Conservation (phyloP, 2,113 vertebrate genomes). For the Nipponia nippon region DNA sequence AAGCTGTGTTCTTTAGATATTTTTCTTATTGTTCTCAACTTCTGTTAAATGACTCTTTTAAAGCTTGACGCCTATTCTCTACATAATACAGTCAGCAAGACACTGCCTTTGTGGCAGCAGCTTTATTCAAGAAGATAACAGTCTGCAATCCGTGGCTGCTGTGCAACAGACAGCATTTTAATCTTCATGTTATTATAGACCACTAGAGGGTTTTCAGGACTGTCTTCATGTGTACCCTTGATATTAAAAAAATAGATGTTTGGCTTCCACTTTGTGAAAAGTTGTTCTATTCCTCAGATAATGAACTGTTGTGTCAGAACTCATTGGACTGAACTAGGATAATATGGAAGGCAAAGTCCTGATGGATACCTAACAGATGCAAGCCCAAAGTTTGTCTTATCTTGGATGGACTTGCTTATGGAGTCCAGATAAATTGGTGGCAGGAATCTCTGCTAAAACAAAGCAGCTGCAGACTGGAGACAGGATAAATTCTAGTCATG, state of each 20-base stretch:
- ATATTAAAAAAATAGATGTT: neutral
- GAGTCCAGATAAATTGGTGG: neutral
- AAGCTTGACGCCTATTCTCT: neutral
- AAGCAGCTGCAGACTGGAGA: neutral
- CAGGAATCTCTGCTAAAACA: neutral
- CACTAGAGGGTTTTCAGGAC: neutral
- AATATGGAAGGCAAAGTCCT: neutral
- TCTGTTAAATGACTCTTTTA: neutral
- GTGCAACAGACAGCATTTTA: neutral
- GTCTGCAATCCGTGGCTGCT: neutral
- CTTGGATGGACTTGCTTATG: neutral
- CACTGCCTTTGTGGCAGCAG: neutral
- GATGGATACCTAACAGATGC: neutral
- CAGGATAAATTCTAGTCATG: neutral
- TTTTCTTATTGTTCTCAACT: neutral
- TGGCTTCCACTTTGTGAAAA: neutral
- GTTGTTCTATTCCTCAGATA: neutral
- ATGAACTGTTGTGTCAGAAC: neutral
- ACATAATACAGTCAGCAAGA: neutral
- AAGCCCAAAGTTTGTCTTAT: neutral
- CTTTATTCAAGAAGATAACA: neutral
- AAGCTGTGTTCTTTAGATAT: neutral
- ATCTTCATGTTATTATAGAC: neutral
- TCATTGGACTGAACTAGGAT: neutral
- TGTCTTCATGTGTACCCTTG: neutral